These are phyloP conservation scores for Cherax quadricarinatus DNA, from an alignment of 1,140 invertebrate species.

Conservation along the genomic window DNA sequence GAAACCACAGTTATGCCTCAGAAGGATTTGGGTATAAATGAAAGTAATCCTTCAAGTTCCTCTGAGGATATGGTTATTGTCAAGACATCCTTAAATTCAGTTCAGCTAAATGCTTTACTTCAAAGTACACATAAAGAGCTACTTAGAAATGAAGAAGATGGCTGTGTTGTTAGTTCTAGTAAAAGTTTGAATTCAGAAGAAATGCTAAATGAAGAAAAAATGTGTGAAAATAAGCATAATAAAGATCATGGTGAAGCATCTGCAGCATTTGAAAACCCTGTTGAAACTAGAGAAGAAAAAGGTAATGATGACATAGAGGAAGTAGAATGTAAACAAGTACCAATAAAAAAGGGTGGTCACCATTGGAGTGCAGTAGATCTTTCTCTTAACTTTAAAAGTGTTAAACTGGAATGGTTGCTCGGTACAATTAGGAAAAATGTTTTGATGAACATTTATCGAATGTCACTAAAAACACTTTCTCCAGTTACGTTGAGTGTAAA, in stretches of 20 bases:
- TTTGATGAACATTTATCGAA: constrained; percentile 55
- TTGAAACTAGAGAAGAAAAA: not conserved
- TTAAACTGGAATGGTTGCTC: constrained; percentile 58
- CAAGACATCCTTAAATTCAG: not conserved
- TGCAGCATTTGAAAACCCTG: not conserved
- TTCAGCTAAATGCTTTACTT: constrained; percentile 37
- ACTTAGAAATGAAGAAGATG: not conserved
- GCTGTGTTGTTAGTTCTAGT: not conserved
- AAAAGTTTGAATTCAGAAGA: not conserved
- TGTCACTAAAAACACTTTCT: constrained; percentile 53
- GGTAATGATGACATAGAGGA: constrained; percentile 25
- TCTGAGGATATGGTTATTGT: constrained; percentile 16
- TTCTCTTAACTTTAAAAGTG: constrained; percentile 63
- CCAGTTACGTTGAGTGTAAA: constrained; percentile 63
- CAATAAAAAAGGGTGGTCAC: constrained; percentile 53
- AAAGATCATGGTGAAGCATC: not conserved
- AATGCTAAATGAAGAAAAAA: not conserved
- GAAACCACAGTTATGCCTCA: not conserved
- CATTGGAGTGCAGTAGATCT: constrained; percentile 67
- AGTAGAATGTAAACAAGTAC: not conserved
- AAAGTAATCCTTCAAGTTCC: not conserved
- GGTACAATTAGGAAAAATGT: constrained; percentile 66
- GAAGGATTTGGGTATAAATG: not conserved
- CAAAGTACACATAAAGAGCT: constrained; percentile 36
- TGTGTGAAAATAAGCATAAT: not conserved